Conservation (phyloP, 2,113 vertebrate species). For the Tachycineta bicolor region DNA sequence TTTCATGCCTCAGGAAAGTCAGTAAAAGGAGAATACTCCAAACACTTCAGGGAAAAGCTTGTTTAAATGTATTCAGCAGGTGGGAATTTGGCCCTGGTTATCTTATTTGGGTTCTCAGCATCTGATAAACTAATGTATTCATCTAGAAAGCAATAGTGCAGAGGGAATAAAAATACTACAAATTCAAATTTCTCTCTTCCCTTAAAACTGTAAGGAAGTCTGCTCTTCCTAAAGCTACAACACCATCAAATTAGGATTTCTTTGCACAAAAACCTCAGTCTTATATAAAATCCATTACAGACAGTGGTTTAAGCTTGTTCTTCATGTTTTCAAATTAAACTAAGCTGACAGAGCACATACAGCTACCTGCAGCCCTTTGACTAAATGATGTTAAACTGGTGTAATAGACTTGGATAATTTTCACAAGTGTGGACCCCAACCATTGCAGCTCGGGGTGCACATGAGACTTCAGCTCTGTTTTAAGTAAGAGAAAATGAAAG, state of each 20-base stretch:
- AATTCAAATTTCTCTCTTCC: not conserved
- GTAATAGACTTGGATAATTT: not conserved
- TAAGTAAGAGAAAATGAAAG: slow-evolving; percentile 10
- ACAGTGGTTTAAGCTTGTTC: not conserved
- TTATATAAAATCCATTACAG: slow-evolving; percentile 10
- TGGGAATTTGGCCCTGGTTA: not conserved
- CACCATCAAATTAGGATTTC: not conserved
- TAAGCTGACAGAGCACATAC: not conserved
- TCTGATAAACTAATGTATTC: not conserved
- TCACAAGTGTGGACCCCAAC: not conserved
- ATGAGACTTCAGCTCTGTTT: not conserved
- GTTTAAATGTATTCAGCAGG: not conserved
- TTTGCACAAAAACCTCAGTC: not conserved
- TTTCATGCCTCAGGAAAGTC: not conserved
- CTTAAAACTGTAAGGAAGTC: not conserved
- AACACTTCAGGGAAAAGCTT: not conserved
- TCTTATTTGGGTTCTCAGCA: not conserved
- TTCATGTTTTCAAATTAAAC: not conserved
- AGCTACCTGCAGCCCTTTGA: not conserved
- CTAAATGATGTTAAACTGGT: not conserved
- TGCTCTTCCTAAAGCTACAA: not conserved
- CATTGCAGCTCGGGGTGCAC: not conserved
- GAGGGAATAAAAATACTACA: not conserved
- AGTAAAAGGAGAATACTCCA: not conserved
- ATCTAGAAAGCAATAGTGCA: not conserved